Percentiles rank a stretch among this genome's conserved stretches.
phyloP scores from a whole-genome alignment of 2,797 vertebrate species.

The Gallinago nigripennis region DNA sequence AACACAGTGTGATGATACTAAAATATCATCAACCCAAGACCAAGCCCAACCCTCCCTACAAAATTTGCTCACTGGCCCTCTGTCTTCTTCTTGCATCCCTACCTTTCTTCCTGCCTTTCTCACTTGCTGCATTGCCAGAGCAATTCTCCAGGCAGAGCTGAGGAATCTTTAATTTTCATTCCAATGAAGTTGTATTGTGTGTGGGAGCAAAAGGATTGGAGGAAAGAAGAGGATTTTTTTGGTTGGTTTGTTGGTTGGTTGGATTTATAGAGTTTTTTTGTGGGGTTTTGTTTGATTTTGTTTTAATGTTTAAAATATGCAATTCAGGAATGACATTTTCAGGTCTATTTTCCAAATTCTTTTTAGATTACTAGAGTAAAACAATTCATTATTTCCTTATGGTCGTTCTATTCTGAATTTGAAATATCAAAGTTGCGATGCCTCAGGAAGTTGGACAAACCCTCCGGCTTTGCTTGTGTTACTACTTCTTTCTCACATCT shows the following conservation, averaged over 20 bases:
- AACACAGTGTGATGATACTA: background rate
- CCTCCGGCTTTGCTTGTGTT: background rate
- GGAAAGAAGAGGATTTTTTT: background rate
- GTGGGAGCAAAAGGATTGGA: background rate
- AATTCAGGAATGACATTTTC: background rate
- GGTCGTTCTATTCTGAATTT: background rate
- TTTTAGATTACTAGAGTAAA: background rate
- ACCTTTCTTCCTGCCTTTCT: background rate
- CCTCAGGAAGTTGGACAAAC: background rate
- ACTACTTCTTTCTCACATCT: background rate
- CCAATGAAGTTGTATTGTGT: background rate
- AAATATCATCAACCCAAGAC: background rate
- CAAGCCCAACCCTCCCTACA: rapidly evolving
- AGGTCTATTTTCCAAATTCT: background rate
- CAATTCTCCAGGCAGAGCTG: background rate
- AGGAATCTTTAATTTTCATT: background rate
- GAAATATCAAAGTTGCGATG: background rate
- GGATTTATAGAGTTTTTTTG: background rate
- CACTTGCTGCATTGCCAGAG: background rate
- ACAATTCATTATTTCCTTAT: background rate
- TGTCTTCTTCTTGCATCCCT: rapidly evolving
- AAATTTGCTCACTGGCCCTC: background rate
- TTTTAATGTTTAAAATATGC: background rate
- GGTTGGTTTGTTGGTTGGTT: background rate
- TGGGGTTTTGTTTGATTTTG: background rate